Evolutionary conservation across 2,797 vertebrate genomes (phyloP).

Genomic region (Amblyraja radiata): DNA sequence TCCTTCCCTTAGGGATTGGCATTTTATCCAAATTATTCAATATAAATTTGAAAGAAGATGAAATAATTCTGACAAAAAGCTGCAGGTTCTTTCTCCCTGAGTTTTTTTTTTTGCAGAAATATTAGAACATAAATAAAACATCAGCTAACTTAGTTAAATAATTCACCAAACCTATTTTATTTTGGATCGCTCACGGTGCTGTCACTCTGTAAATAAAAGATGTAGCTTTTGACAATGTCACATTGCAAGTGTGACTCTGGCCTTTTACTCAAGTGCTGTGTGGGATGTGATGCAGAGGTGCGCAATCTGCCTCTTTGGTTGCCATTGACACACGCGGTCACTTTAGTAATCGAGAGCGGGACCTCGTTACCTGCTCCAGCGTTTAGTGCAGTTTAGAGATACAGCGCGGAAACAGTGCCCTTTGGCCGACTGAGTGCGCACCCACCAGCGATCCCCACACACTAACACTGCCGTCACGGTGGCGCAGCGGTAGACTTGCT

Average conservation of each 20-base stretch:
- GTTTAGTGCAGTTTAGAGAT: too few relatives aligned
- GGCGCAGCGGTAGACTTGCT: too few relatives aligned
- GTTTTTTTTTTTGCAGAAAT: neutral
- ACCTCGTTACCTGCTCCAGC: neutral
- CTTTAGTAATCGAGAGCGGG: neutral
- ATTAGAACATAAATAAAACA: constrained; percentile 25
- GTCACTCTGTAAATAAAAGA: constrained; percentile 32
- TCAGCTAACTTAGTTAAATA: constrained; percentile 5
- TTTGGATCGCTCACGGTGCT: neutral
- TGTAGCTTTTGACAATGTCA: constrained; percentile 17
- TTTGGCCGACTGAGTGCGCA: too few relatives aligned
- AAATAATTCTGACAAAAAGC: neutral
- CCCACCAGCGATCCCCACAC: too few relatives aligned
- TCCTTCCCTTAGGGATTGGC: neutral
- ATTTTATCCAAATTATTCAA: neutral
- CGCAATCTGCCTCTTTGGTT: neutral
- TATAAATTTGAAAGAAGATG: neutral
- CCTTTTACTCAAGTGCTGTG: neutral
- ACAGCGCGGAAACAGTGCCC: too few relatives aligned
- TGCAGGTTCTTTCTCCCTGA: neutral
- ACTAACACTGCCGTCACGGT: too few relatives aligned
- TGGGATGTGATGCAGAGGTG: neutral
- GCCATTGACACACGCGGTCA: neutral
- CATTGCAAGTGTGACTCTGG: neutral
- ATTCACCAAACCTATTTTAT: constrained; percentile 26